phyloP scores from a whole-genome alignment of 1,140 invertebrate species.

The Paralvinella palmiformis region DNA sequence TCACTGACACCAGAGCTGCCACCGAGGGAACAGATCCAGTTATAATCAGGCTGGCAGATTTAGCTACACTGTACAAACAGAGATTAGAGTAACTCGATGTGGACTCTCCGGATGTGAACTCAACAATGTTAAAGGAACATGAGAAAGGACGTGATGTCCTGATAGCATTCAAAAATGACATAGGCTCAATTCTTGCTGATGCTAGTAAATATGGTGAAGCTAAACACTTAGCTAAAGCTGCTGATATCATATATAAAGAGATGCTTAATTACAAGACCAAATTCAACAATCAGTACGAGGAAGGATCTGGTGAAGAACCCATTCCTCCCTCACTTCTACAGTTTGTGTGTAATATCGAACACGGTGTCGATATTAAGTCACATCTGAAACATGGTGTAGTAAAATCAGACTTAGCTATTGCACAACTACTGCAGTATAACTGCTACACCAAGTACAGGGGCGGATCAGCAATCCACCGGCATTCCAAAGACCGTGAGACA shows the following conservation, averaged over 20 bases:
- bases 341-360: conserved; percentile 21
- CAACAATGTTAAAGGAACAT: conserved; percentile 20
- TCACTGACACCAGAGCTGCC: too few species aligned
- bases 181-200: not conserved
- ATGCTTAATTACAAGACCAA: conserved; percentile 19
- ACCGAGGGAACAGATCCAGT: conserved; percentile 1
- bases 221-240: conserved; percentile 18
- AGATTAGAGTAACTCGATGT: conserved; percentile 16
- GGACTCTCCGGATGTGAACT: not conserved
- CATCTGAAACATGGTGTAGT: conserved; percentile 17
- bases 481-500: conserved; percentile 13
- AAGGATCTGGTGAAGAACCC: conserved; percentile 15
- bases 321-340: conserved; percentile 23
- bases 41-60: conserved; percentile 12
- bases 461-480: conserved; percentile 8
- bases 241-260: conserved; percentile 16
- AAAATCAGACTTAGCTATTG: conserved; percentile 16
- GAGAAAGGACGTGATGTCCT: not conserved
- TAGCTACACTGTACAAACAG: conserved; percentile 16
- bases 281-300: conserved; percentile 15
- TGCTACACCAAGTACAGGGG: conserved; percentile 10
- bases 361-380: conserved; percentile 18
- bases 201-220: conserved; percentile 16
- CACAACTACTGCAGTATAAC: conserved; percentile 24
- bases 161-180: conserved; percentile 3